Percentiles rank a stretch among this genome's conserved stretches.
Conservation (phyloP, 2,797 vertebrate species). For the Poecilia gillii region DNA sequence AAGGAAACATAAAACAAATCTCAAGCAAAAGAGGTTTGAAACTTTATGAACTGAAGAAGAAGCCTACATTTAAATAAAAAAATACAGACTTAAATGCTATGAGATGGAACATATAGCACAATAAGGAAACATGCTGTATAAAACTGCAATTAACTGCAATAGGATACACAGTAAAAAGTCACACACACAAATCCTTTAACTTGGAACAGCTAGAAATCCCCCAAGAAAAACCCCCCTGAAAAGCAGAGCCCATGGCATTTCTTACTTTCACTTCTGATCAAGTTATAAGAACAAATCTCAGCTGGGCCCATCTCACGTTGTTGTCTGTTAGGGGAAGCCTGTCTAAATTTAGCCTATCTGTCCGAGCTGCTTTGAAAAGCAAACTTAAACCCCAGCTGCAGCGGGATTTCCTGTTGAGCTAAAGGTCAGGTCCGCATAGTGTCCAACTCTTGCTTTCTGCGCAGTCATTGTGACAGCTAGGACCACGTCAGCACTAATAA, state of each 20-base stretch:
- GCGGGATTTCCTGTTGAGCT: slow-evolving; percentile 55
- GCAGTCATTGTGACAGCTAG: slow-evolving; percentile 70
- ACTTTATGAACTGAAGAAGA: slow-evolving; percentile 28
- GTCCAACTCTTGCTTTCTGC: slow-evolving; percentile 57
- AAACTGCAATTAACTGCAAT: slow-evolving; percentile 8
- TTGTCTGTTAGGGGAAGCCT: slow-evolving; percentile 2
- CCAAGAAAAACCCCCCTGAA: slow-evolving; percentile 45
- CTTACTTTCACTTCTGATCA: slow-evolving; percentile 27
- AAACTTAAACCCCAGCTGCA: slow-evolving; percentile 41
- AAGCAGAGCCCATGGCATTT: slow-evolving; percentile 24
- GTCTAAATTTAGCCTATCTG: slow-evolving; percentile 53
- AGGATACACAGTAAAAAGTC: slow-evolving; percentile 6
- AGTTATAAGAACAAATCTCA: slow-evolving; percentile 9
- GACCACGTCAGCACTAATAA: slow-evolving; percentile 72
- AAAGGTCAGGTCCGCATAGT: slow-evolving; percentile 61
- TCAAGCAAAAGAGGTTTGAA: slow-evolving; percentile 14
- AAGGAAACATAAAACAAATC: neutral
- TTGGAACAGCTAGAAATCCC: neutral
- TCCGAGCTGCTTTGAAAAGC: slow-evolving; percentile 43
- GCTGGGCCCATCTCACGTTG: slow-evolving; percentile 18
- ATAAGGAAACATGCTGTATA: neutral
- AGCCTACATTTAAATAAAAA: slow-evolving; percentile 4
- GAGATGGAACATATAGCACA: slow-evolving; percentile 35
- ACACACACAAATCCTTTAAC: neutral
- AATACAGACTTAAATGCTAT: slow-evolving; percentile 2